These are phyloP conservation scores for Drosophila dives DNA, from an alignment of 2,888 invertebrate species.

Conservation along the genomic window DNA sequence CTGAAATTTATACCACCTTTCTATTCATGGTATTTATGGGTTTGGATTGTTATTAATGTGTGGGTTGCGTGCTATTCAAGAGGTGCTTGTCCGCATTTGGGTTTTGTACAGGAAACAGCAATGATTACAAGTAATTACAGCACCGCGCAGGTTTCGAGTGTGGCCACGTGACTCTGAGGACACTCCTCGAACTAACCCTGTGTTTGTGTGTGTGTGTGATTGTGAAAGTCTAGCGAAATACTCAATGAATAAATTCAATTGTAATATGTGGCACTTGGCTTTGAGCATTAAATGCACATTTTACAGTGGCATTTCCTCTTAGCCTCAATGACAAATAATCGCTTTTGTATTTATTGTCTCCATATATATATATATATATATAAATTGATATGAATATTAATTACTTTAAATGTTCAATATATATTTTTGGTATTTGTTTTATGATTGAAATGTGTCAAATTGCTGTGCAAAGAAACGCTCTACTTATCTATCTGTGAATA, in stretches of 20 bases:
- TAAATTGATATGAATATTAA: slow-evolving; percentile 35
- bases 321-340: slow-evolving; percentile 57
- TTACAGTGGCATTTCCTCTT: neutral
- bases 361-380: neutral
- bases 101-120: slow-evolving; percentile 39
- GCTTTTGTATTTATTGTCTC: slow-evolving; percentile 28
- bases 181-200: slow-evolving; percentile 29
- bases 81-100: slow-evolving; percentile 31
- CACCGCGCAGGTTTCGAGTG: slow-evolving; percentile 48
- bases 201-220: slow-evolving; percentile 5
- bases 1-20: neutral
- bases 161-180: slow-evolving; percentile 61
- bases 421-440: slow-evolving; percentile 78
- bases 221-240: slow-evolving; percentile 20
- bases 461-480: slow-evolving; percentile 63
- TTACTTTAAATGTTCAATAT: slow-evolving; percentile 42
- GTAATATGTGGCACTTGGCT: slow-evolving; percentile 1
- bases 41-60: slow-evolving; percentile 3
- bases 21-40: neutral
- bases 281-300: slow-evolving; percentile 14
- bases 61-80: slow-evolving; percentile 64
- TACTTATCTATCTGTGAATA: slow-evolving; percentile 41
- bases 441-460: slow-evolving; percentile 85
- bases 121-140: slow-evolving; percentile 69
- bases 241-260: neutral